Conservation (phyloP, 1,140 invertebrate species). For the Macrobrachium nipponense region DNA sequence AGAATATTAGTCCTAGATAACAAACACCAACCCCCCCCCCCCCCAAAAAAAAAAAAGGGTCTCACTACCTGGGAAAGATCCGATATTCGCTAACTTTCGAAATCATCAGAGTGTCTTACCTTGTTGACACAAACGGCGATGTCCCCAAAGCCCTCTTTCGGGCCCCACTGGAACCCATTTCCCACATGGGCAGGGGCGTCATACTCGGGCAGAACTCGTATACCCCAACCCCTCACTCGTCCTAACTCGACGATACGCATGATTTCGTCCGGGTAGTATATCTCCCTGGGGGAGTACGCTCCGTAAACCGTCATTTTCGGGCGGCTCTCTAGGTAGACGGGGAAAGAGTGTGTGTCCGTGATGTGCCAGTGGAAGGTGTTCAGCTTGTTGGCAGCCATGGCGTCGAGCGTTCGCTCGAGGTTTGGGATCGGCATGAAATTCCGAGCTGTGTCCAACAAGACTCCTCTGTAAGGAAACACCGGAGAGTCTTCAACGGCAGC, state of each 20-base stretch:
- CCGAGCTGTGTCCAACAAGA: conserved; percentile 63
- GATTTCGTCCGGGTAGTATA: conserved; percentile 79
- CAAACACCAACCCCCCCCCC: no score
- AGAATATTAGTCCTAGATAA: no score
- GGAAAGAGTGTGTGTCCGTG: conserved; percentile 89
- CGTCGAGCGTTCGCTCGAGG: conserved; percentile 82
- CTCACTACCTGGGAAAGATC: no score
- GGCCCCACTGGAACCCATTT: conserved; percentile 85
- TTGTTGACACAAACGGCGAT: conserved; percentile 72
- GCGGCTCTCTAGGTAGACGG: conserved; percentile 77
- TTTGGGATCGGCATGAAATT: conserved; percentile 75
- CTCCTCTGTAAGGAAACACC: conserved; percentile 57
- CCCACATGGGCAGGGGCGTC: conserved; percentile 90
- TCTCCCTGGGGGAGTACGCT: conserved; percentile 74
- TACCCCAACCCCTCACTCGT: conserved; percentile 79
- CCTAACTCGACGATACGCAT: conserved; percentile 79
- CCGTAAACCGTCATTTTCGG: conserved; percentile 80
- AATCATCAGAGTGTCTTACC: conserved; percentile 25
- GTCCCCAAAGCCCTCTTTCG: conserved; percentile 73
- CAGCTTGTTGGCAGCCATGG: conserved; percentile 83
- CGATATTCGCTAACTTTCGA: background rate
- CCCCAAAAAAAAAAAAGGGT: no score
- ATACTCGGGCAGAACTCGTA: conserved; percentile 85
- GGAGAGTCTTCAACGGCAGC: conserved; percentile 59
- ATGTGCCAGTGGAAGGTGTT: conserved; percentile 93